phyloP scores from a whole-genome alignment of 64 coral and sea anemone species.

The Pocillopora damicornis region DNA sequence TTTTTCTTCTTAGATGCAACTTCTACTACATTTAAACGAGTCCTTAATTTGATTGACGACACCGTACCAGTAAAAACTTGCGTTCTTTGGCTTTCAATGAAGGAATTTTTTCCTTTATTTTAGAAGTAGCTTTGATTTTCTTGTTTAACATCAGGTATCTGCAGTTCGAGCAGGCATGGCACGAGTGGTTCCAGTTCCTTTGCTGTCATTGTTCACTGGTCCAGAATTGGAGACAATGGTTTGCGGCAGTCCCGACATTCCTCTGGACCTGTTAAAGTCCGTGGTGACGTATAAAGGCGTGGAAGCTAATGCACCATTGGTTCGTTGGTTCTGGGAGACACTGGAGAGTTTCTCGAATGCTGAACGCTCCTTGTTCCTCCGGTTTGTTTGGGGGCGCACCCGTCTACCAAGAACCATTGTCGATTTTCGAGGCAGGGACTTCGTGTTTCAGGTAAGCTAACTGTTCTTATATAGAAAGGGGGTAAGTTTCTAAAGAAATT shows the following conservation, averaged over 20 bases:
- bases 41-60: too few species aligned
- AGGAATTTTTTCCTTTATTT: not conserved
- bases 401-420: constrained; percentile 95
- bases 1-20: too few species aligned
- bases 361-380: constrained; percentile 90
- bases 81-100: not conserved
- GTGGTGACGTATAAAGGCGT: constrained; percentile 97
- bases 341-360: constrained; percentile 96
- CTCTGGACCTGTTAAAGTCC: constrained; percentile 87
- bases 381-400: constrained; percentile 98
- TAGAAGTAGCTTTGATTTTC: too few species aligned
- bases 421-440: constrained; percentile 95
- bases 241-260: constrained; percentile 97
- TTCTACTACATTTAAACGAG: too few species aligned
- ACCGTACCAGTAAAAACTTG: not conserved
- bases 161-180: constrained; percentile 97
- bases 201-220: constrained; percentile 92
- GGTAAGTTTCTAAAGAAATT: too few species aligned
- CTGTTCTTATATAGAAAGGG: too few species aligned
- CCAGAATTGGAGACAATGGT: constrained; percentile 96
- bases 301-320: constrained; percentile 71
- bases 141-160: constrained; percentile 22
- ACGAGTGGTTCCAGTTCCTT: constrained; percentile 85
- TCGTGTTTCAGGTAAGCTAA: constrained; percentile 88
- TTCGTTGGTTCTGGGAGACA: constrained; percentile 99